Percentiles rank a stretch among this genome's conserved stretches.
Conservation (phyloP, 2,113 vertebrate species). For the Lampris incognitus region DNA sequence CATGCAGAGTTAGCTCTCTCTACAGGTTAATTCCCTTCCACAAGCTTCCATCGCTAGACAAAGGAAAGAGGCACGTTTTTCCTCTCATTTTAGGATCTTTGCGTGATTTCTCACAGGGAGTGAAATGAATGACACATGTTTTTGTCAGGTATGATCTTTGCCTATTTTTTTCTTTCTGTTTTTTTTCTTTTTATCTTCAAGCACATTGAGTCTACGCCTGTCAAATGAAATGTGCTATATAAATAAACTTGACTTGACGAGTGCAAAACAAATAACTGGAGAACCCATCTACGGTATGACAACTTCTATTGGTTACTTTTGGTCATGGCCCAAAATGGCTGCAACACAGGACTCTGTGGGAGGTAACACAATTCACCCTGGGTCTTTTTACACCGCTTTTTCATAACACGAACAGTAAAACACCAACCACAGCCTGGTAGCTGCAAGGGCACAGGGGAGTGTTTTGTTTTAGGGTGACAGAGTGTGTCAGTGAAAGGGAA, state of each 20-base stretch:
- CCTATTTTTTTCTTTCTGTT: background rate
- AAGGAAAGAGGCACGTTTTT: background rate
- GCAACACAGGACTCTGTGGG: slow-evolving; percentile 18
- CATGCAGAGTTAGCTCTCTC: no score
- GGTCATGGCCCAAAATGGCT: slow-evolving; percentile 22
- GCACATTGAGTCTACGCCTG: no score
- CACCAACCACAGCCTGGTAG: slow-evolving; percentile 15
- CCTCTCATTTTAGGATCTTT: background rate
- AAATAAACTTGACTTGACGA: no score
- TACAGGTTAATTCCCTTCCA: background rate
- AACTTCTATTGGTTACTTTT: slow-evolving; percentile 15
- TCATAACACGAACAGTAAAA: slow-evolving; percentile 31
- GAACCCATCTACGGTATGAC: no score
- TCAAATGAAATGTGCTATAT: no score
- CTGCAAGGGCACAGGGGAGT: background rate
- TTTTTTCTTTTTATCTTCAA: background rate
- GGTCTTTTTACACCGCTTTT: slow-evolving; percentile 6
- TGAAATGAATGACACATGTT: background rate
- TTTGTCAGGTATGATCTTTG: background rate
- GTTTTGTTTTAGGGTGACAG: slow-evolving; percentile 30
- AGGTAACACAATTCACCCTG: background rate
- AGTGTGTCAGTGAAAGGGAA: background rate
- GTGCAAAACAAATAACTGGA: no score
- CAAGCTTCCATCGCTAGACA: background rate
- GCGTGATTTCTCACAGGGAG: background rate